A percentile compares a stretch with the other conserved stretches of the same genome.
Conservation (phyloP, 2,797 vertebrate genomes). For the Pterois miles region DNA sequence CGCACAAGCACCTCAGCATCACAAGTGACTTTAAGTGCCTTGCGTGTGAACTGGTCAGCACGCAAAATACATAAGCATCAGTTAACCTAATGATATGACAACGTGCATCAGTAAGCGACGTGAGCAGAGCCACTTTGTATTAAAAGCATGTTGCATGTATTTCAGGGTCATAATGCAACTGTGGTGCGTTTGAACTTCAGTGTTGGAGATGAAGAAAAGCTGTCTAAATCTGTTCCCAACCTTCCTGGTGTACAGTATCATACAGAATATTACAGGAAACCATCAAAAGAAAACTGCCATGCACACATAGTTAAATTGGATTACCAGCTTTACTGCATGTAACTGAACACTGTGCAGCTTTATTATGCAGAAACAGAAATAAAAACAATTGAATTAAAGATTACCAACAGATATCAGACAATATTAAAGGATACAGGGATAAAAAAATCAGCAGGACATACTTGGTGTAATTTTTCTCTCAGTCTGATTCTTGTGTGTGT, state of each 20-base stretch:
- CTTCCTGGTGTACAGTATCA: neutral
- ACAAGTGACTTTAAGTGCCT: constrained; percentile 1
- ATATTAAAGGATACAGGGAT: neutral
- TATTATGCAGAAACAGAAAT: neutral
- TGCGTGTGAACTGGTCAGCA: constrained; percentile 7
- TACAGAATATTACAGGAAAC: neutral
- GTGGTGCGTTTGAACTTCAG: neutral
- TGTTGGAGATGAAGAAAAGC: neutral
- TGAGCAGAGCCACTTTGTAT: neutral
- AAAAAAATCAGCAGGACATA: neutral
- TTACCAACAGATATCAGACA: neutral
- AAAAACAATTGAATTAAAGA: neutral
- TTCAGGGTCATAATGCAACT: neutral
- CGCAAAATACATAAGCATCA: neutral
- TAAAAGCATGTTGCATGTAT: neutral
- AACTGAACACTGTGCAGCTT: neutral
- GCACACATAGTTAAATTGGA: neutral
- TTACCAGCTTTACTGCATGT: neutral
- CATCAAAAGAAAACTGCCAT: neutral
- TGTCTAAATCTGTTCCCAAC: neutral
- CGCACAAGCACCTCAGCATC: neutral
- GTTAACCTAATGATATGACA: constrained; percentile 10
- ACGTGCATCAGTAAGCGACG: neutral
- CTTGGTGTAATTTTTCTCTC: neutral
- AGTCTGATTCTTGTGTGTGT: neutral